Evolutionary conservation across 2,797 vertebrate species (phyloP), one percentile per base, ranked within the genome.

Genomic region (Alcedo atthis): DNA sequence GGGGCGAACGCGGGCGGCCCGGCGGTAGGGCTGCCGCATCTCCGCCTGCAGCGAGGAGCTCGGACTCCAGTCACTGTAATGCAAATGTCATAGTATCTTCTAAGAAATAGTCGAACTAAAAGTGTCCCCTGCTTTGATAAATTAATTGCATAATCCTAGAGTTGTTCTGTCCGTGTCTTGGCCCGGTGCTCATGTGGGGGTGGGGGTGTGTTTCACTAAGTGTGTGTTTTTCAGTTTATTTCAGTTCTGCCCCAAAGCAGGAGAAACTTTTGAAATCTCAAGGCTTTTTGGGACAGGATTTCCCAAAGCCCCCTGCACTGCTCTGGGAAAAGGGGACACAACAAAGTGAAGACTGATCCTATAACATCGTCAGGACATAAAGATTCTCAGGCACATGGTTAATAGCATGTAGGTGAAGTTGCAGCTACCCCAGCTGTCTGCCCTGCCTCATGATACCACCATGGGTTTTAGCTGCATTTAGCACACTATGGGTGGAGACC

Each of bases 391-490:
- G 25, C 15, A 25, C 21, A 7, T 2, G 0, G 0, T 0, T 15
- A 37, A 20, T 8, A 5, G 42, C n/a, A 22, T 20, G 24, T 3
- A 13, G 24, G 15, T 48, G 68, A 67, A 46, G 58, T 2, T 57
- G 53, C 17, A 12, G 45, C 7, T 33, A 12, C 28, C 26, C 20
- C 28, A 33, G 75, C 54, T 22, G 30, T 30, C 33, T 11, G 21
- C 37, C 15, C 37, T 32, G 49, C 24, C 32, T 62, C 6, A 0
- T 2, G 30, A 2, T 4, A 2, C 4, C 15, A 0, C 62, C 6
- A 3, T 15, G 37, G 15, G 37, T 40, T 40, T 40, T 40, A 40
- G 37, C 37, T 40, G 37, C 37, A 40, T 40, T 40, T 40, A 40
- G 37, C 37, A 40, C 37, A 6, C 37, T 40, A 40, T 40, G 37